Conservation (phyloP, 2,797 vertebrate genomes). For the Ceryle rudis region DNA sequence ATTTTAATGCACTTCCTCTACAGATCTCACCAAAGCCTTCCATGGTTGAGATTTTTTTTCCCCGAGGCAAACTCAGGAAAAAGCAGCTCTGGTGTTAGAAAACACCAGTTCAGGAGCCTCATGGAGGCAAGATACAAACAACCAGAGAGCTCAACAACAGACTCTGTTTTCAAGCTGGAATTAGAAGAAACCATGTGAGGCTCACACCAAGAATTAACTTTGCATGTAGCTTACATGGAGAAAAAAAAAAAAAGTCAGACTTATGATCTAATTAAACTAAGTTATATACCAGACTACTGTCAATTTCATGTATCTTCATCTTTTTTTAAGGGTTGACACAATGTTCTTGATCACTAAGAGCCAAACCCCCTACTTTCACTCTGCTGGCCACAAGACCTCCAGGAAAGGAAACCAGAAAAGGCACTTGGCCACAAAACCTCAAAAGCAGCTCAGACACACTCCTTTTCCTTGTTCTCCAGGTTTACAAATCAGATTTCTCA, state of each 20-base stretch:
- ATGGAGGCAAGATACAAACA: background rate
- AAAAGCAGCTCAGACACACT: background rate
- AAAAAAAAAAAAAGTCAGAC: background rate
- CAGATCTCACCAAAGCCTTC: background rate
- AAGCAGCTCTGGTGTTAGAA: background rate
- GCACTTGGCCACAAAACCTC: background rate
- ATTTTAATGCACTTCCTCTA: background rate
- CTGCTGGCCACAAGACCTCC: background rate
- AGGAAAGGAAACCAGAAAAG: slow-evolving; percentile 14
- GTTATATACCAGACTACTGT: background rate
- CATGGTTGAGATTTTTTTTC: background rate
- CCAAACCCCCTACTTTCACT: background rate
- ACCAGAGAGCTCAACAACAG: background rate
- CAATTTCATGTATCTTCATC: background rate
- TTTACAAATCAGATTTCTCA: background rate
- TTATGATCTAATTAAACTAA: background rate
- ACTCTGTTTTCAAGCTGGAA: background rate
- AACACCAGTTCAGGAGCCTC: background rate
- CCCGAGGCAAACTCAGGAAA: background rate
- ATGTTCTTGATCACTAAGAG: background rate
- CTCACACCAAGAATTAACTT: background rate
- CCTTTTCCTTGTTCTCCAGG: background rate
- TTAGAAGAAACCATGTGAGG: background rate
- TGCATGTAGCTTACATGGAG: background rate
- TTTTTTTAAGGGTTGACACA: background rate